Evolutionary conservation across 2,113 vertebrate genomes (phyloP).

Genomic region (Circaetus gallicus): DNA sequence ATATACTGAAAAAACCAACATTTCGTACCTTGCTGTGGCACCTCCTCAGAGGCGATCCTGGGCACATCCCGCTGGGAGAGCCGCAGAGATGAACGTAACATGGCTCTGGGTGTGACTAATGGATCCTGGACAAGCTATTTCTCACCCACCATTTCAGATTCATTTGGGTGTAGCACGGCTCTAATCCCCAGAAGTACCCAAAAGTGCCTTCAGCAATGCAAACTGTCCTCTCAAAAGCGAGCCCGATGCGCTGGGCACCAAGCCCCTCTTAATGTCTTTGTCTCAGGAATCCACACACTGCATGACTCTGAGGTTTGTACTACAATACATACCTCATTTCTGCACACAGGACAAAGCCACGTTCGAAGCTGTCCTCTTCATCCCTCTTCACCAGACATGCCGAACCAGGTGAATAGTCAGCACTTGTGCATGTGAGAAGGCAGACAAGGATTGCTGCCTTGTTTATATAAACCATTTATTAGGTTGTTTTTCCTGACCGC

Average conservation of each 20-base stretch:
- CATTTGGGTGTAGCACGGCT: background rate
- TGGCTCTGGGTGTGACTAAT: background rate
- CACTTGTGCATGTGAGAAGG: background rate
- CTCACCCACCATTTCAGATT: background rate
- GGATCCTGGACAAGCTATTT: background rate
- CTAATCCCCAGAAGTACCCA: background rate
- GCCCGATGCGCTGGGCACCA: background rate
- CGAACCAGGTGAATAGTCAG: background rate
- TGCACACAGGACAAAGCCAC: background rate
- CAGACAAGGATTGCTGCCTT: background rate
- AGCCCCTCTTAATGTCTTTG: background rate
- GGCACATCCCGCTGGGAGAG: accelerated
- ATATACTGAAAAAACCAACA: background rate
- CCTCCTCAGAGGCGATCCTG: background rate
- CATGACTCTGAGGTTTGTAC: background rate
- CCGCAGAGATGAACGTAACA: accelerated
- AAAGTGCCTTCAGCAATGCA: background rate
- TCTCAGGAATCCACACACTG: background rate
- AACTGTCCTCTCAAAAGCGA: background rate
- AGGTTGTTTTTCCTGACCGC: background rate
- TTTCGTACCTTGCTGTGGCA: background rate
- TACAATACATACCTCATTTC: background rate
- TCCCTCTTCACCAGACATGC: background rate
- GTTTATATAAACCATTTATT: background rate
- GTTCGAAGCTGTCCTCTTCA: background rate